Conservation (phyloP, 2,888 invertebrate species). For the Pycnomerus fuliginosus region DNA sequence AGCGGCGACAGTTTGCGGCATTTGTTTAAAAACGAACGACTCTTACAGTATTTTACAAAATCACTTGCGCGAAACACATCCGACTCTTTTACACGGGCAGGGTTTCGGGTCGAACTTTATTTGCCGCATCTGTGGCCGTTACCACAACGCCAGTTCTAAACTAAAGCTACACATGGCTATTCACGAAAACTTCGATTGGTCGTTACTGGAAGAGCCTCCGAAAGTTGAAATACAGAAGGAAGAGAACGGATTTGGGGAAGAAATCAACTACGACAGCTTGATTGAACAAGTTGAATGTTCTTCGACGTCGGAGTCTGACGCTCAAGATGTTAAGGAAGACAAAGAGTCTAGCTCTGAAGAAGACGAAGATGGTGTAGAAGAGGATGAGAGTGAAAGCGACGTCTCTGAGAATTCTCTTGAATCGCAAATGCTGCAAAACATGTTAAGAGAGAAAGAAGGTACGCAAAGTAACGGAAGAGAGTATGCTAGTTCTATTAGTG, state of each 20-base stretch:
- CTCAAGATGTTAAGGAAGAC: constrained; percentile 11
- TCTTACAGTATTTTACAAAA: constrained; percentile 54
- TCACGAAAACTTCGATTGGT: constrained; percentile 55
- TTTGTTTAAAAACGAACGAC: constrained; percentile 58
- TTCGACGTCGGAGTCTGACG: constrained; percentile 28
- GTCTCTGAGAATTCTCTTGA: constrained; percentile 31
- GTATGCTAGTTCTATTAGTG: constrained; percentile 22
- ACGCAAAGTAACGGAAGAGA: constrained; percentile 4
- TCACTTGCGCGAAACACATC: constrained; percentile 52
- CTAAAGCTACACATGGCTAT: constrained; percentile 59
- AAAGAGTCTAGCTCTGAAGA: constrained; percentile 20
- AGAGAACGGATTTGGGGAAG: constrained; percentile 29
- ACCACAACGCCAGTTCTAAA: constrained; percentile 61
- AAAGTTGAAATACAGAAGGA: constrained; percentile 16
- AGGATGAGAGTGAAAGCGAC: constrained; percentile 25
- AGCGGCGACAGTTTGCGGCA: constrained; percentile 61
- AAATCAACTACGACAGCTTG: constrained; percentile 46
- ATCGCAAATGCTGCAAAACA: constrained; percentile 29
- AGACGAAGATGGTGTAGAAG: constrained; percentile 15
- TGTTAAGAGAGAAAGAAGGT: constrained; percentile 26
- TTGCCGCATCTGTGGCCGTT: constrained; percentile 54
- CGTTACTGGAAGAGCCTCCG: constrained; percentile 35
- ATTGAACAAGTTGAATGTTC: constrained; percentile 46
- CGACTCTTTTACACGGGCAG: constrained; percentile 53
- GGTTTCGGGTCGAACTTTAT: constrained; percentile 61